Percentiles rank a stretch among this genome's conserved stretches.
phyloP scores from a whole-genome alignment of 2,888 invertebrate genomes.

The Ectobius pallidus region DNA sequence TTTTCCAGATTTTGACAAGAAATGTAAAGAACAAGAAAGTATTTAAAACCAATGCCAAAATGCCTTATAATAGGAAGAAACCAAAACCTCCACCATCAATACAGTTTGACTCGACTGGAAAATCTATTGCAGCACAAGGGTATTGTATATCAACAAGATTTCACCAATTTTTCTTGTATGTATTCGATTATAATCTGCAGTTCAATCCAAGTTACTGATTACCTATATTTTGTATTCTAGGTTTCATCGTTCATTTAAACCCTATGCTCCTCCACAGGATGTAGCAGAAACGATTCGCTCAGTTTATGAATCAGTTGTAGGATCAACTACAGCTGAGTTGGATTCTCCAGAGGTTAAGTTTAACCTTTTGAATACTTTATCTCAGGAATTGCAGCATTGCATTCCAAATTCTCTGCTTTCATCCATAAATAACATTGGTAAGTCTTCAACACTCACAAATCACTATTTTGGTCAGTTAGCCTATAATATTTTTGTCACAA shows the following conservation, averaged over 20 bases:
- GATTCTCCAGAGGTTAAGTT: conserved; percentile 62
- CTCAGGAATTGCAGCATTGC: conserved; percentile 72
- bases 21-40: too few species aligned
- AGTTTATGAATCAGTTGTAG: conserved; percentile 62
- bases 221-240: too few species aligned
- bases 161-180: too few species aligned
- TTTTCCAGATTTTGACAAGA: too few species aligned
- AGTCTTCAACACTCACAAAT: too few species aligned
- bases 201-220: too few species aligned
- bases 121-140: conserved; percentile 74
- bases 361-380: conserved; percentile 71
- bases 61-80: conserved; percentile 15
- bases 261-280: conserved; percentile 75
- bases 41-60: neutral
- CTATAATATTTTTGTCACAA: too few species aligned
- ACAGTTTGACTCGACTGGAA: conserved; percentile 60
- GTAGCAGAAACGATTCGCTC: conserved; percentile 64
- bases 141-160: conserved; percentile 52
- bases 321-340: conserved; percentile 51
- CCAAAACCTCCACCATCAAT: neutral
- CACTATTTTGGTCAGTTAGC: too few species aligned
- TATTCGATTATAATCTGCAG: too few species aligned
- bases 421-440: conserved; percentile 73
- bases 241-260: conserved; percentile 74
- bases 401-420: conserved; percentile 86